A percentile compares a stretch with the other conserved stretches of the same genome.
These are phyloP conservation scores for Cheilosia urbana DNA, from an alignment of 2,888 invertebrate species.

Conservation along the genomic window DNA sequence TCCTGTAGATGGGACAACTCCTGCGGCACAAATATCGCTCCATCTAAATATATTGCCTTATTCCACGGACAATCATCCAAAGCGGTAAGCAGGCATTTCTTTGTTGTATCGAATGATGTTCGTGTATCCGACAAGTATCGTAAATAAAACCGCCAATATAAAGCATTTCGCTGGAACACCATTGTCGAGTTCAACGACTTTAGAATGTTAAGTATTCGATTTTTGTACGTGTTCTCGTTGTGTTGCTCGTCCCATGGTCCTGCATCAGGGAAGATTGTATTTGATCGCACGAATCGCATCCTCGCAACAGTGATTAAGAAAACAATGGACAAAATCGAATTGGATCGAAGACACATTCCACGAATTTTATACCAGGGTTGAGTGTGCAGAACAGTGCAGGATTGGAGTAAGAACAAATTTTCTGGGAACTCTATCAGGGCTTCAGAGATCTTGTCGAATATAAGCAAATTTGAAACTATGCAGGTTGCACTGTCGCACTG, in stretches of 20 bases:
- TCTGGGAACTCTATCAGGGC: slow-evolving; percentile 85
- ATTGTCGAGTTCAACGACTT: slow-evolving; percentile 77
- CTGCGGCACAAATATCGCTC: slow-evolving; percentile 87
- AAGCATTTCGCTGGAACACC: slow-evolving; percentile 81
- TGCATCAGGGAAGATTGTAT: slow-evolving; percentile 3
- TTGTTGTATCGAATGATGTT: slow-evolving; percentile 81
- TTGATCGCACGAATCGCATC: slow-evolving; percentile 77
- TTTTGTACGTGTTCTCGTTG: slow-evolving; percentile 78
- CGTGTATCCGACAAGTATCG: slow-evolving; percentile 84
- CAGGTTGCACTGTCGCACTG: slow-evolving; percentile 78
- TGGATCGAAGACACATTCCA: slow-evolving; percentile 81
- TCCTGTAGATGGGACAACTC: slow-evolving; percentile 89
- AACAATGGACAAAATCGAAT: slow-evolving; percentile 84
- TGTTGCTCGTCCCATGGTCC: slow-evolving; percentile 67
- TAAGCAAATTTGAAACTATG: slow-evolving; percentile 81
- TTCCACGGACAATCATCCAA: slow-evolving; percentile 88
- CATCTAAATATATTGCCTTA: slow-evolving; percentile 88
- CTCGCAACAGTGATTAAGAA: slow-evolving; percentile 84
- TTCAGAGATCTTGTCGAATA: slow-evolving; percentile 82
- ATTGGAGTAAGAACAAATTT: slow-evolving; percentile 86
- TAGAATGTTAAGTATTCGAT: slow-evolving; percentile 80
- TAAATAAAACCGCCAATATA: slow-evolving; percentile 87
- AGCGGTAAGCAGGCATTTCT: slow-evolving; percentile 84
- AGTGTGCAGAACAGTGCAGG: slow-evolving; percentile 82
- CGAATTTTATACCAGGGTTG: slow-evolving; percentile 86